Evolutionary conservation across 2,113 vertebrate species (phyloP), one percentile per base, ranked within the genome.

Genomic region (Muscicapa adusta): DNA sequence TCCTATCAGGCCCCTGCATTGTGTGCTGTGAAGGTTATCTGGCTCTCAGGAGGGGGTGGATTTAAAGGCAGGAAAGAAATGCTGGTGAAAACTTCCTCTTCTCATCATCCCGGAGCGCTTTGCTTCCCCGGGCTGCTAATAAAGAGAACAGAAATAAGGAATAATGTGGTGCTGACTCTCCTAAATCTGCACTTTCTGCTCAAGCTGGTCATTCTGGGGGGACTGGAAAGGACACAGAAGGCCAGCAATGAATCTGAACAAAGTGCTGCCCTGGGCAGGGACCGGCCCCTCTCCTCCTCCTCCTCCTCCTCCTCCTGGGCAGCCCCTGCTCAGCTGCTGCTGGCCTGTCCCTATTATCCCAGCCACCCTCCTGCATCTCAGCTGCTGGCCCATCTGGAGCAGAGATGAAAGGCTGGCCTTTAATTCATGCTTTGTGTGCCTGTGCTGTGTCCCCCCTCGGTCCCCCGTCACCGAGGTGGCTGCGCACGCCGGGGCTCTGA

Each of bases 341-440:
- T 67, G 2, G 19, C 71, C 71, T 18, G 8, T 40, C 62, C 62
- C 83, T 81, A 86, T 97, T 97, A 68, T 96, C 81, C 80, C 7
- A 14, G 61, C 88, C 26, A 36, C 96, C 62, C 33, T 77, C 56
- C 76, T 88, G 94, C 71, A 85, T 86, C 92, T 98, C 98, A 98
- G 97, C 97, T 98, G 97, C 97, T 78, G 85, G 91, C 83, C 98
- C 98, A 98, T 98, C 98, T 98, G 98, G 97, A 98, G 86, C 36
- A 2, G 78, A 67, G 97, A 97, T 96, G 96, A 97, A 98, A 97
- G 96, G 97, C 96, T 54, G 88, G 24, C 61, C 51, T 93, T 93
- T 56, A 72, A 91, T 72, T 93, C 85, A 50, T 91, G 96, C 97
- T 96, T 97, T 96, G 97, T 97, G 93, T 85, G 88, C 85, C 91